Evolutionary conservation across 2,888 invertebrate species (phyloP).

Genomic region (Drosophila birchii): DNA sequence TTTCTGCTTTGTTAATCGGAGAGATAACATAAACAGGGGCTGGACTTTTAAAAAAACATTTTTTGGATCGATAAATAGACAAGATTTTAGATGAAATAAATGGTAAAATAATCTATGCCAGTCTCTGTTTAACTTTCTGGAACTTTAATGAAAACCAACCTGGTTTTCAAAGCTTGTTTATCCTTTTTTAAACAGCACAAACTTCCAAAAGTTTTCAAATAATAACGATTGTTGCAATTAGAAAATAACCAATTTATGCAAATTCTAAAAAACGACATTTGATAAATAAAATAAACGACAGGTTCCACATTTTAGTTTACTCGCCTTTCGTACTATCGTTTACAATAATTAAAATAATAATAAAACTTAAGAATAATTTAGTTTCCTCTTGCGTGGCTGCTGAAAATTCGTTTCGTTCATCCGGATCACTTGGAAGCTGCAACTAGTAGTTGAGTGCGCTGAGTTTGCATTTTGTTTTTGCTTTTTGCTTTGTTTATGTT

Average conservation of each 20-base stretch:
- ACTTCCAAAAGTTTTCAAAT: background rate
- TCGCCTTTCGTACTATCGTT: conserved; percentile 30
- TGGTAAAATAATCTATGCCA: too few relatives aligned
- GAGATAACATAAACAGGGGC: background rate
- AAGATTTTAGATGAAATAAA: too few relatives aligned
- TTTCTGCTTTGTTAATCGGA: too few relatives aligned
- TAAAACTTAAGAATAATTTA: conserved; percentile 61
- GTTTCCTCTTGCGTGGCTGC: conserved; percentile 44
- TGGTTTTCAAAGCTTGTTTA: background rate
- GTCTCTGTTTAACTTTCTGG: background rate
- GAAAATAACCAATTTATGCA: background rate
- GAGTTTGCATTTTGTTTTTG: conserved; percentile 16
- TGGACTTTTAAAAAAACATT: background rate
- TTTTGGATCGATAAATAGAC: too few relatives aligned
- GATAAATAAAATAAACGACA: conserved; percentile 19
- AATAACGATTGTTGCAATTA: background rate
- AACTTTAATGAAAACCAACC: background rate
- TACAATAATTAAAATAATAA: conserved; percentile 61
- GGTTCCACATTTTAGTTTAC: conserved; percentile 52
- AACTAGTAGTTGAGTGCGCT: conserved; percentile 34
- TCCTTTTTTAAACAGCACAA: background rate
- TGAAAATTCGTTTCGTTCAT: conserved; percentile 45
- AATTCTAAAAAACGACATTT: background rate
- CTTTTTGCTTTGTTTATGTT: conserved; percentile 56
- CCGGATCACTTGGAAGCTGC: conserved; percentile 43